phyloP scores from a whole-genome alignment of 92 coral and sea anemone species.

The Parazoanthus atlanticus region DNA sequence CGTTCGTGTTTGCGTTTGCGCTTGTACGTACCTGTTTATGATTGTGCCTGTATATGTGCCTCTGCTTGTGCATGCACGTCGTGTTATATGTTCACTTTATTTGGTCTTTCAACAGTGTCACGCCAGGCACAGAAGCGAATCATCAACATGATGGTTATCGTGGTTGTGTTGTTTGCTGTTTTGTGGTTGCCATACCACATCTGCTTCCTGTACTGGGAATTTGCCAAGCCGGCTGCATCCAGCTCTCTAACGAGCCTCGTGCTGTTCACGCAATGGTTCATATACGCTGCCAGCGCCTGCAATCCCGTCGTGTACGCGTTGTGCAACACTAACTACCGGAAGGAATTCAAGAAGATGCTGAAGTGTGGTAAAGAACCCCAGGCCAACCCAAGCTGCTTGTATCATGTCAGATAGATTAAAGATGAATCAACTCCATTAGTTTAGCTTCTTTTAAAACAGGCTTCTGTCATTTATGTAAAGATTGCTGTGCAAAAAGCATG shows the following conservation, averaged over 20 bases:
- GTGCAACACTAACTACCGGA: slow-evolving; percentile 67
- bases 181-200: slow-evolving; percentile 83
- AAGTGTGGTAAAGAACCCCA: neutral
- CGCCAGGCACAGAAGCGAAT: slow-evolving; percentile 72
- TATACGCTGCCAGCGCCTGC: slow-evolving; percentile 80
- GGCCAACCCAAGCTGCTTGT: neutral
- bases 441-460: neutral
- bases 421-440: neutral
- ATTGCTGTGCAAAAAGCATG: neutral
- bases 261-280: slow-evolving; percentile 69
- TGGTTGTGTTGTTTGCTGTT: slow-evolving; percentile 68
- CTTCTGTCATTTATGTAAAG: neutral
- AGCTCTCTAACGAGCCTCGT: slow-evolving; percentile 50
- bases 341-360: slow-evolving; percentile 65
- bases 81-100: neutral
- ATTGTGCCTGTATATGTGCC: too few species aligned
- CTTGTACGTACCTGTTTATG: too few species aligned
- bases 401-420: neutral
- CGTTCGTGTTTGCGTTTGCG: too few species aligned
- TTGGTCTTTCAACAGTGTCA: slow-evolving; percentile 49
- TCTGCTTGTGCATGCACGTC: too few species aligned
- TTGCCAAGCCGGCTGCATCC: slow-evolving; percentile 56
- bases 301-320: slow-evolving; percentile 77
- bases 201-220: slow-evolving; percentile 73
- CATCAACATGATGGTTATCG: slow-evolving; percentile 65